Evolutionary conservation across 92 coral and sea anemone genomes (phyloP), one percentile per base, ranked within the genome.

Genomic region (Desmophyllum pertusum): DNA sequence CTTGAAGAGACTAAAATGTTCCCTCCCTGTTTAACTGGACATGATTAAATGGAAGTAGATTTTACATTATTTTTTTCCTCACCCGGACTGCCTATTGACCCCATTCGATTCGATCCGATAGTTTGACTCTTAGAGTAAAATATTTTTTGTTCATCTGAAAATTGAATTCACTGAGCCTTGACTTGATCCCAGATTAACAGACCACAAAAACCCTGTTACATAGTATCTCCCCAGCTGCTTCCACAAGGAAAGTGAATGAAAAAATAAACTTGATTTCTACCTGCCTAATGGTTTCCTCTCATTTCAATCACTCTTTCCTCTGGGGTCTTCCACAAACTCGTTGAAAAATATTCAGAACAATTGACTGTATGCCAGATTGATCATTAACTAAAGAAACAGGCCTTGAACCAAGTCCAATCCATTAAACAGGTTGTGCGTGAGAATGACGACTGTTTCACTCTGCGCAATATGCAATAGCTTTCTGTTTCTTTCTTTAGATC

Each of bases 341-440:
- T 78, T 13, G n/a, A n/a, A n/a, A 94, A 73, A 25, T 79, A 76
- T 66, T 92, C 86, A 31, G 89, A 86, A 4, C 40, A 50, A 13
- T 45, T 79, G 1, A 59, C 78, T 36, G 50, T 91, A 53, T 61
- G 62, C 90, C 92, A 92, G 57, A 55, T 55, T n/a, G n/a, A 36
- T 81, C 30, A 59, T 92, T 87, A 27, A 91, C 93, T 25, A 94
- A 65, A 33, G 95, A 90, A 8, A 97, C 99, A 61, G 98, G n/a
- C n/a, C 95, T 59, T 87, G 87, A 33, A 94, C 93, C 62, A 97
- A 84, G 68, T 97, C 99, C 72, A 92, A 76, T 15, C 99, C 99
- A 87, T 94, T n/a, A 97, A 71, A 94, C 95, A 27, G 98, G 98
- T 75, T 97, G 98, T 37, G 91, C 90, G 75, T 79, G 86, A 61